phyloP scores from a whole-genome alignment of 2,113 vertebrate species.

The Serinus canaria region DNA sequence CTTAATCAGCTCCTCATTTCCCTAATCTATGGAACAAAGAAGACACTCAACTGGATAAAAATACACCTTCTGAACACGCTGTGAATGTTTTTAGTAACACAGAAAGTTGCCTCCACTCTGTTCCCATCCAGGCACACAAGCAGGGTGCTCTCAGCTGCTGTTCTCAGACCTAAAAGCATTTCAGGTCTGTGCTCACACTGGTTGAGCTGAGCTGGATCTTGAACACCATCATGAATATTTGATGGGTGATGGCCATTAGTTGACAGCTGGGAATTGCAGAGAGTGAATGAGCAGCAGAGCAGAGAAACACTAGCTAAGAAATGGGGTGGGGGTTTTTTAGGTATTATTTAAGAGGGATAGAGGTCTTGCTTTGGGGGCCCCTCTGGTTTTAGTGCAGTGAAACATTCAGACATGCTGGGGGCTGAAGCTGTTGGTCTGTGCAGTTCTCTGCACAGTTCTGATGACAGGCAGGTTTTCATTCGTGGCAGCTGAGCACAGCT shows the following conservation, averaged over 20 bases:
- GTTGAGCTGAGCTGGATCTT: not conserved
- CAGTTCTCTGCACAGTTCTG: not conserved
- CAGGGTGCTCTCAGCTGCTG: not conserved
- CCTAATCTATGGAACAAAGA: not conserved
- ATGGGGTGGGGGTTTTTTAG: too few relatives aligned
- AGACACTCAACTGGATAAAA: not conserved
- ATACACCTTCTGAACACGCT: rapidly evolving
- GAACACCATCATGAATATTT: not conserved
- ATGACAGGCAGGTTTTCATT: not conserved
- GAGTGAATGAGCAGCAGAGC: not conserved
- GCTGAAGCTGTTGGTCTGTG: not conserved
- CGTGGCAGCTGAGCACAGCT: not conserved
- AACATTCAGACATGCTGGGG: rapidly evolving
- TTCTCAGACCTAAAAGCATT: not conserved
- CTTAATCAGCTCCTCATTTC: not conserved
- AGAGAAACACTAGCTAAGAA: not conserved
- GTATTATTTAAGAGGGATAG: not conserved
- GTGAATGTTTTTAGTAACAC: not conserved
- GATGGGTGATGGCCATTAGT: not conserved
- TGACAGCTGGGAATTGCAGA: not conserved
- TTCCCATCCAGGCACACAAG: not conserved
- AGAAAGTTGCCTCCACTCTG: rapidly evolving
- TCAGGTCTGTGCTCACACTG: rapidly evolving
- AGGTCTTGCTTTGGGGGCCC: not conserved
- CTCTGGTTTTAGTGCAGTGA: not conserved